phyloP scores from a whole-genome alignment of 1,140 invertebrate species.

The Lordiphosa stackelbergi region DNA sequence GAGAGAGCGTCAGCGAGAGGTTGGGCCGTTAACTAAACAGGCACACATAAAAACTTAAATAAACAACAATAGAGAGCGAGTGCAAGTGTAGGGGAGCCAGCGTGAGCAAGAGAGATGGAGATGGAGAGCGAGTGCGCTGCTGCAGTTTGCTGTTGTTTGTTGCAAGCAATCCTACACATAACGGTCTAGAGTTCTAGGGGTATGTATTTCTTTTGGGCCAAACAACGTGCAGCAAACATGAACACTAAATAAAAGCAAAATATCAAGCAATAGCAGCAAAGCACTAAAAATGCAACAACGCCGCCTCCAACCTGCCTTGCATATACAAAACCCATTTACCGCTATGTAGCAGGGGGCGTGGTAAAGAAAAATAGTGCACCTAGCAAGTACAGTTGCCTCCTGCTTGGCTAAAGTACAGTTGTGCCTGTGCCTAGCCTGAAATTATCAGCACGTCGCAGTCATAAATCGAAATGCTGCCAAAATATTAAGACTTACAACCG shows the following conservation, averaged over 20 bases:
- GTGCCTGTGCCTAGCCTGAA: conserved; percentile 14
- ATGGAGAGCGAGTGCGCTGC: conserved; percentile 19
- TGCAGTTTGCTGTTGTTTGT: conserved; percentile 73
- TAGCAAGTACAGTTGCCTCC: conserved; percentile 35
- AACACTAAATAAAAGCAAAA: conserved; percentile 66
- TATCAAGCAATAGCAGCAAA: conserved; percentile 72
- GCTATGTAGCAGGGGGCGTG: no score
- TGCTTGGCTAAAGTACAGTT: conserved; percentile 16
- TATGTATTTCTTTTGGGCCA: conserved; percentile 49
- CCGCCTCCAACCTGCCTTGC: conserved; percentile 32
- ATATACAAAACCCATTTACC: conserved; percentile 3
- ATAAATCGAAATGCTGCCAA: conserved; percentile 73
- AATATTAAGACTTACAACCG: conserved; percentile 69
- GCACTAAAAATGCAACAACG: conserved; percentile 61
- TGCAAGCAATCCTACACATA: conserved; percentile 34
- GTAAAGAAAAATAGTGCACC: conserved; percentile 8
- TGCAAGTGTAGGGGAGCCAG: conserved; percentile 6
- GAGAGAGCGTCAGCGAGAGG: conserved; percentile 42
- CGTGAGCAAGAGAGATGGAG: neutral
- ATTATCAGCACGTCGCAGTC: conserved; percentile 74
- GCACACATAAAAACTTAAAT: conserved; percentile 75
- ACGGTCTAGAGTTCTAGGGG: neutral
- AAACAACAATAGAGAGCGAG: conserved; percentile 66
- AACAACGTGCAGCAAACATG: conserved; percentile 68
- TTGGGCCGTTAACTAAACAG: conserved; percentile 74